These are phyloP conservation scores for Naja naja DNA, from an alignment of 2,113 vertebrate genomes.

Conservation along the genomic window DNA sequence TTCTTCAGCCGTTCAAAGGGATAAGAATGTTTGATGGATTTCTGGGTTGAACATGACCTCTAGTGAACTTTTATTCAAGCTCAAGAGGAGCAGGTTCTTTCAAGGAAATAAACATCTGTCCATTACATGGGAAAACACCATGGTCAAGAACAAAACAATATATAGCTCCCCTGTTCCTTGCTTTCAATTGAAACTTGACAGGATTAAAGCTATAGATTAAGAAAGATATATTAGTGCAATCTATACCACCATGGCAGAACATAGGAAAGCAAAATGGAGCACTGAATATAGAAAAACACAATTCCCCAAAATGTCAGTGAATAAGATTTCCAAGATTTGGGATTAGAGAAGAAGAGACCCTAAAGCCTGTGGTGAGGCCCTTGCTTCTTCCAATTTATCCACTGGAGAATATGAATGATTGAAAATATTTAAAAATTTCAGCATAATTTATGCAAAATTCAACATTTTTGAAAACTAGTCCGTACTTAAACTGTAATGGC, in stretches of 20 bases:
- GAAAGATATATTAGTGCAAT: background rate
- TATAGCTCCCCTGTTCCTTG: background rate
- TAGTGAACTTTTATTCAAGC: background rate
- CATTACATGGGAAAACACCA: background rate
- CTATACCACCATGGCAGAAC: background rate
- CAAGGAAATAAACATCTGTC: background rate
- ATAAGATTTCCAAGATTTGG: background rate
- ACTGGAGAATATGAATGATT: background rate
- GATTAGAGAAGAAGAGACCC: background rate
- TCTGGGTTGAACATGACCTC: conserved; percentile 30
- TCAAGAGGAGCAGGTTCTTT: conserved; percentile 3
- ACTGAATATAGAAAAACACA: background rate
- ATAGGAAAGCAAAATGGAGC: background rate
- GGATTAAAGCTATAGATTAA: background rate
- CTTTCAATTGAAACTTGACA: background rate
- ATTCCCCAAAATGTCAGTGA: background rate
- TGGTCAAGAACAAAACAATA: background rate
- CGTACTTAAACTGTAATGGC: background rate
- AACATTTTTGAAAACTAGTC: background rate
- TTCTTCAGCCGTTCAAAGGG: conserved; percentile 17
- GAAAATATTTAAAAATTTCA: background rate
- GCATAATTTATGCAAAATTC: background rate
- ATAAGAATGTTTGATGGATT: conserved; percentile 3
- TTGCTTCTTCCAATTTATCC: background rate
- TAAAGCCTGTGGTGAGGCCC: background rate